Percentiles rank a stretch among this genome's conserved stretches.
Evolutionary conservation across 2,888 invertebrate species (phyloP).

Genomic region (Peribatodes rhomboidaria): DNA sequence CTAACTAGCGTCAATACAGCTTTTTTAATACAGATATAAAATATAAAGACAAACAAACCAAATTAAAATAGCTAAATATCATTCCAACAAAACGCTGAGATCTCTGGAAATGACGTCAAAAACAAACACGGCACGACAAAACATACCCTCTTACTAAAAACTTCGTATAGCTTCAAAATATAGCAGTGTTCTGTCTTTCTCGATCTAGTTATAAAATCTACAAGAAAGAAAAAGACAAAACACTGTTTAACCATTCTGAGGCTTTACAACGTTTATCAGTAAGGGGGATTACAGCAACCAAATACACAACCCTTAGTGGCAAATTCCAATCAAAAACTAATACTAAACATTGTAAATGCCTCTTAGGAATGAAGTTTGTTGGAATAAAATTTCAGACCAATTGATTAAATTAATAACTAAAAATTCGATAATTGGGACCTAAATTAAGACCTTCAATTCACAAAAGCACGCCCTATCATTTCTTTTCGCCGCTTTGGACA

Average conservation of each 20-base stretch:
- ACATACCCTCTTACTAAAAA: too few species aligned
- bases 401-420: conserved; percentile 22
- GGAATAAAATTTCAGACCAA: conserved; percentile 54
- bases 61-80: conserved; percentile 43
- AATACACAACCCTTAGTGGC: conserved; percentile 51
- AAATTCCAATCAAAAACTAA: conserved; percentile 42
- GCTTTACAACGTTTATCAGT: too few species aligned
- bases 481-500: background rate
- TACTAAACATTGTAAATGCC: conserved; percentile 63
- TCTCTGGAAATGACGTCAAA: conserved; percentile 55
- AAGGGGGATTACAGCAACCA: conserved; percentile 49
- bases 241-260: too few species aligned
- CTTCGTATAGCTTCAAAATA: too few species aligned
- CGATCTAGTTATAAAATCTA: too few species aligned
- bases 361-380: conserved; percentile 65
- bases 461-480: background rate
- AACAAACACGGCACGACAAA: conserved; percentile 41
- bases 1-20: conserved; percentile 42
- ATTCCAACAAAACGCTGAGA: conserved; percentile 62
- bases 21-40: conserved; percentile 34
- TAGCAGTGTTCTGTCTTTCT: too few species aligned
- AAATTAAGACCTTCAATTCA: background rate
- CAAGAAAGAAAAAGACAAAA: too few species aligned
- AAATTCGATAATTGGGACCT: background rate
- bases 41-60: conserved; percentile 42